Conservation (phyloP, 1,140 invertebrate genomes). For the Ectropis grisescens region DNA sequence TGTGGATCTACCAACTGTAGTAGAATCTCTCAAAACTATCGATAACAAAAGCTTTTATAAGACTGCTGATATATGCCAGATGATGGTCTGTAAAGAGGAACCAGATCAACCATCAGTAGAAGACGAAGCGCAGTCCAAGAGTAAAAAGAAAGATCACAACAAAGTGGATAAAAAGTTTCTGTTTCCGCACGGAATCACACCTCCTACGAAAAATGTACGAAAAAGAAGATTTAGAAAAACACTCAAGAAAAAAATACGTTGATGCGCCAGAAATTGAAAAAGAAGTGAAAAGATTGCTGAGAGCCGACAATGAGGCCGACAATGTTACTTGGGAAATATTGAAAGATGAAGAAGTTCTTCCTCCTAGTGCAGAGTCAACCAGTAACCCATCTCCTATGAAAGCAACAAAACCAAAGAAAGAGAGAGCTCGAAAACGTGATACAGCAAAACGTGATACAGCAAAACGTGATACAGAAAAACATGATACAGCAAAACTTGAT, state of each 20-base stretch:
- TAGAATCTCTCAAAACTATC: constrained; percentile 96
- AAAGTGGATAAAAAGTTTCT: constrained; percentile 96
- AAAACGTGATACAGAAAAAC: too few species aligned
- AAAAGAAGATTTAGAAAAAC: constrained; percentile 95
- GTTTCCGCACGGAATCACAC: constrained; percentile 94
- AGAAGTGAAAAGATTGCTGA: constrained; percentile 91
- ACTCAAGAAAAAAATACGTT: constrained; percentile 95
- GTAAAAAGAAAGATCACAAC: constrained; percentile 91
- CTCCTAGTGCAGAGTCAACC: not conserved
- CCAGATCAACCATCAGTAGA: constrained; percentile 83
- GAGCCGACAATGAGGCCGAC: constrained; percentile 93
- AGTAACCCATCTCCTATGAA: too few species aligned
- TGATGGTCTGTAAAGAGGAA: constrained; percentile 90
- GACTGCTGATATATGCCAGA: constrained; percentile 96
- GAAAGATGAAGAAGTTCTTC: constrained; percentile 87
- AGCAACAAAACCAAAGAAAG: too few species aligned
- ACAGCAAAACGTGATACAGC: too few species aligned
- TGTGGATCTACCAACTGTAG: constrained; percentile 92
- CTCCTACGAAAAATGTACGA: constrained; percentile 95
- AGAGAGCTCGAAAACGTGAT: too few species aligned
- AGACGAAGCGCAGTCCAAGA: constrained; percentile 86
- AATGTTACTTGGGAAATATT: constrained; percentile 94
- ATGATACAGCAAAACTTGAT: too few species aligned
- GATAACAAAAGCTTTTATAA: constrained; percentile 98
- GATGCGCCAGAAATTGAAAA: constrained; percentile 99